Evolutionary conservation across 2,888 invertebrate genomes (phyloP).

Genomic region (Lacanobia wlatinum): DNA sequence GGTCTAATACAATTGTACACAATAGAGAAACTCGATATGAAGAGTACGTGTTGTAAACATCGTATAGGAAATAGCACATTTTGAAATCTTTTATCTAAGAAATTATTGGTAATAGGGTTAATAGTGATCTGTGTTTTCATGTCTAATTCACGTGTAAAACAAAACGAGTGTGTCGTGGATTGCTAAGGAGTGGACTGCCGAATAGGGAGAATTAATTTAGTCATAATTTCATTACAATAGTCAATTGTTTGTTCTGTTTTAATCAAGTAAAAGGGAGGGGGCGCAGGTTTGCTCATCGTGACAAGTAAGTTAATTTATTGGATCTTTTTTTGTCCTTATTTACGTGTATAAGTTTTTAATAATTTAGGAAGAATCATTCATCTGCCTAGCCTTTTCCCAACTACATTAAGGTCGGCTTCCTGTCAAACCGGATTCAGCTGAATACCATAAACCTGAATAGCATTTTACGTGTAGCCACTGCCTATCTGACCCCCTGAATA

Average conservation of each 20-base stretch:
- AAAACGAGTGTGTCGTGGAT: not conserved
- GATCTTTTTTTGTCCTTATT: too few species aligned
- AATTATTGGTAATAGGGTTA: not conserved
- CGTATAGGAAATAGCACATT: conserved; percentile 22
- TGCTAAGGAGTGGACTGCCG: not conserved
- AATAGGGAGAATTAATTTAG: not conserved
- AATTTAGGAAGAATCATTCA: too few species aligned
- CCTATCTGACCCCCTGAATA: too few species aligned
- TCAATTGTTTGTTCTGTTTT: not conserved
- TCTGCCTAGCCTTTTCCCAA: too few species aligned
- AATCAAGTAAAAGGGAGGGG: not conserved
- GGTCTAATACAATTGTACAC: conserved; percentile 29
- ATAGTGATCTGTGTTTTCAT: conserved; percentile 5
- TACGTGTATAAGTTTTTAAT: too few species aligned
- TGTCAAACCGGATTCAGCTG: too few species aligned
- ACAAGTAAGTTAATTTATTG: too few species aligned
- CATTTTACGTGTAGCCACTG: too few species aligned
- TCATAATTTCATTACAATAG: not conserved
- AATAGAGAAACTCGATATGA: conserved; percentile 23
- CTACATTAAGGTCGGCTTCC: too few species aligned
- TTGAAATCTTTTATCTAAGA: conserved; percentile 27
- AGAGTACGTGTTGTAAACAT: conserved; percentile 19
- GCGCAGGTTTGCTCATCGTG: too few species aligned
- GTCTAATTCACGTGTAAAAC: not conserved
- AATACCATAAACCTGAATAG: too few species aligned